Evolutionary conservation across 2,888 invertebrate genomes (phyloP), one percentile per base, ranked within the genome.

Genomic region (Nomada fabriciana): DNA sequence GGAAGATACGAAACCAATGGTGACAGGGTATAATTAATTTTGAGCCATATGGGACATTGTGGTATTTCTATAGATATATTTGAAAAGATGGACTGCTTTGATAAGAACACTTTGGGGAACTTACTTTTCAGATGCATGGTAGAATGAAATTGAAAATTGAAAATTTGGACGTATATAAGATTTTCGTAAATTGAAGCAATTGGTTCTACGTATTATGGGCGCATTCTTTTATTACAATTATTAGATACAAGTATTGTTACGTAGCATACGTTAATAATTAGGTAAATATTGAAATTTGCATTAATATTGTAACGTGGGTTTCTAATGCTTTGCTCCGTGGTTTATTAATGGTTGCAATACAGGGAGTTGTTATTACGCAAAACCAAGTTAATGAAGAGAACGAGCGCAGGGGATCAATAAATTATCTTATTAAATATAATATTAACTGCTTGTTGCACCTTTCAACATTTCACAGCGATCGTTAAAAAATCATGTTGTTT

Each of bases 391-490:
- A 10, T 4, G 15, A 43, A 43, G 13, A 15, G 43, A 60, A 9
- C 36, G 61, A 36, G 42, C n/a, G 13, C n/a, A 36, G 10, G 7
- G 23, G 23, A 43, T 63, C 13, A 43, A 63, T 63, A 63, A 63
- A 43, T 43, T 20, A 43, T 43, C 42, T 61, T 20, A 61, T 43
- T 43, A 63, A 63, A 63, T 63, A 63, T 63, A 43, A 23, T 15
- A 23, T 20, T 47, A 63, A 63, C 29, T 15, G 20, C 23, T 20
- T 9, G 43, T 23, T 42, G n/a, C 23, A 43, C 42, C 18, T 50
- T 20, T 42, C 61, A 61, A 42, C 13, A 42, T n/a, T 63, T 23
- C 20, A 63, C 43, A 63, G 15, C 20, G 23, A n/a, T 63, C 29
- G 23, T 63, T 43, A 43, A 43, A 43, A 20, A 63, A 23, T 63